phyloP scores from a whole-genome alignment of 2,888 invertebrate species.

The Caradrina kadenii region DNA sequence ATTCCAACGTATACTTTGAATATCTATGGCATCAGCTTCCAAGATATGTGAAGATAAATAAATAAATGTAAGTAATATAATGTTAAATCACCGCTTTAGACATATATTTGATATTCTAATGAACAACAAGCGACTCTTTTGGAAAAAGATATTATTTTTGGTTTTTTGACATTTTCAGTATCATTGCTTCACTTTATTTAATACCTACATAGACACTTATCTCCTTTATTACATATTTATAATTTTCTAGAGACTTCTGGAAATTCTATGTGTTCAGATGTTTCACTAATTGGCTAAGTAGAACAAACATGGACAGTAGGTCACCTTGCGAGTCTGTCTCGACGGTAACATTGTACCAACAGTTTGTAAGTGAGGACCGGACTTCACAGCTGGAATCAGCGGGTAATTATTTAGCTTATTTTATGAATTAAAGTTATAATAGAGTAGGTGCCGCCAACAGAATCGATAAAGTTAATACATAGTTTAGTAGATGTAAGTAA shows the following conservation, averaged over 20 bases:
- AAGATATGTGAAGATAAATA: neutral
- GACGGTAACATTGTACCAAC: neutral
- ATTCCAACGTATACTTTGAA: too few species aligned
- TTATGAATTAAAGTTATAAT: neutral
- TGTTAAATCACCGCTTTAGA: too few species aligned
- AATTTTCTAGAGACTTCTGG: neutral
- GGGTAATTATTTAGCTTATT: constrained; percentile 24
- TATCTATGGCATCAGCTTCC: too few species aligned
- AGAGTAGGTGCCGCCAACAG: neutral
- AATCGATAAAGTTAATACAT: constrained; percentile 25
- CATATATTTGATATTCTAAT: neutral
- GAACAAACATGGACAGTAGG: neutral
- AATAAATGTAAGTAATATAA: too few species aligned
- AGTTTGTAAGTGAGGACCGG: constrained; percentile 5
- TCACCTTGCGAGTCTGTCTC: neutral
- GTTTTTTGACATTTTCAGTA: neutral
- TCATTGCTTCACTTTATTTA: neutral
- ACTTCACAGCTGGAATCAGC: neutral
- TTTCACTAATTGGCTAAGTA: neutral
- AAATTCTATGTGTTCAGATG: constrained; percentile 36
- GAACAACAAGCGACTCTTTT: neutral
- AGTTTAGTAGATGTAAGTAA: constrained; percentile 40
- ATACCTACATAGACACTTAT: neutral
- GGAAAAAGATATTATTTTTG: neutral
- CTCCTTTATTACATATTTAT: neutral